Evolutionary conservation across 2,113 vertebrate genomes (phyloP), one percentile per base, ranked within the genome.

Genomic region (Barnardius zonarius): DNA sequence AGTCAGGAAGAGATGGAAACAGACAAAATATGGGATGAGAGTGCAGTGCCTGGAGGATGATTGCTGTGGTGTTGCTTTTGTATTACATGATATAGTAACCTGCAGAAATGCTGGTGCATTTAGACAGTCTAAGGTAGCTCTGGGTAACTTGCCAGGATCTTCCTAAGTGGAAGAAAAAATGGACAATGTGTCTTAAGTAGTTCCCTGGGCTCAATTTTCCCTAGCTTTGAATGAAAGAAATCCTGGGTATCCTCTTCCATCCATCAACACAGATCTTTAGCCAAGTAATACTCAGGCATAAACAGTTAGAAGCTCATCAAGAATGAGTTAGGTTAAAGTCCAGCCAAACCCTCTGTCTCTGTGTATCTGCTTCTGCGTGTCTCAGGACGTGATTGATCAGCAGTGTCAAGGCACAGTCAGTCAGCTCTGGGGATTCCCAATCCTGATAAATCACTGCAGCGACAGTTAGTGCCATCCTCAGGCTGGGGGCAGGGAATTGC

Each of bases 11-110:
- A 76, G 90, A 88, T 84, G 80, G 90, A 92, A 93, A 91, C 76
- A 79, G 80, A 94, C 83, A 89, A 96, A 96, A 96, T 96, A 94
- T 89, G 88, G 96, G 93, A 97, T 94, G 93, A 92, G 93, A 94
- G 80, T 0, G n/a, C 76, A 35, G 83, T 2, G 79, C 62, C 83
- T 86, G 86, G 35, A 64, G 82, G 90, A 87, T 95, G 96, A 95
- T 96, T 96, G 93, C 96, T 97, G 83, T 64, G 83, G 3, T 95
- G 95, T 62, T 93, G 83, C 69, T 92, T 13, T 39, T 55, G 41
- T 63, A 62, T 13, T 49, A 73, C 6, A 25, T 46, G 92, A 94
- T 76, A 17, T 69, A 94, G 85, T 44, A 86, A 90, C 73, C 76
- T 44, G 22, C 39, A 90, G 93, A 90, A 91, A 51, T 3, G 35